A percentile compares a stretch with the other conserved stretches of the same genome.
These are phyloP conservation scores for Antennarius maculatus DNA, from an alignment of 2,797 vertebrate species.

Conservation along the genomic window DNA sequence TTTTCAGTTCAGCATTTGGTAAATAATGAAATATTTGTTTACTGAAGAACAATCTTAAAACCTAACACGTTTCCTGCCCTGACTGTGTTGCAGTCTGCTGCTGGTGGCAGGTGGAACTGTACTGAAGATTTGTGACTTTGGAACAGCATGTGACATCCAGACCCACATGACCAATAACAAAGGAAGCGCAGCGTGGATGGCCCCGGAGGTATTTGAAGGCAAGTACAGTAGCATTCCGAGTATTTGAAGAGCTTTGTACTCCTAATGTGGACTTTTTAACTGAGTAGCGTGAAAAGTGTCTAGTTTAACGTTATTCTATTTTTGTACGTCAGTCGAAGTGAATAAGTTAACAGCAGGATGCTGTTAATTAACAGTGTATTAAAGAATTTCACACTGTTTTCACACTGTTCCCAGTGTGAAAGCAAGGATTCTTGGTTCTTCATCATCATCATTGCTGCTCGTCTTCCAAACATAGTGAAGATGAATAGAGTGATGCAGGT, in stretches of 20 bases:
- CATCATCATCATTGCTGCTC: constrained; percentile 45
- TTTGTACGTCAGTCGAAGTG: no score
- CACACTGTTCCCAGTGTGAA: constrained; percentile 20
- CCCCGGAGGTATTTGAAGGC: constrained; percentile 99
- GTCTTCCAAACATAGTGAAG: constrained; percentile 36
- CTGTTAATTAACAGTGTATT: no score
- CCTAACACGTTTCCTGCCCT: neutral
- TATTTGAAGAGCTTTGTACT: constrained; percentile 16
- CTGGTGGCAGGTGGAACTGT: constrained; percentile 96
- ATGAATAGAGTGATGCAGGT: constrained; percentile 81
- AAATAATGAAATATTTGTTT: no score
- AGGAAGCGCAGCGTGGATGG: constrained; percentile 99
- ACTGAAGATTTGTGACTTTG: constrained; percentile 99
- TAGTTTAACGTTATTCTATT: no score
- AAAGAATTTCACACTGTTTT: neutral
- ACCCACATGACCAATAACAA: constrained; percentile 99
- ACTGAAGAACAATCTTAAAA: no score
- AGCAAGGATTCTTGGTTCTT: constrained; percentile 39
- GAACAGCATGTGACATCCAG: constrained; percentile 99
- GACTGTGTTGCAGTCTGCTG: constrained; percentile 84
- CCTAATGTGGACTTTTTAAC: constrained; percentile 2
- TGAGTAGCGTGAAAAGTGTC: constrained; percentile 1
- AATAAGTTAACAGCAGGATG: no score
- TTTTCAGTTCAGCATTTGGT: no score
- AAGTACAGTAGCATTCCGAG: constrained; percentile 49